phyloP scores from a whole-genome alignment of 2,888 invertebrate species.

The Cheilosia impressa region DNA sequence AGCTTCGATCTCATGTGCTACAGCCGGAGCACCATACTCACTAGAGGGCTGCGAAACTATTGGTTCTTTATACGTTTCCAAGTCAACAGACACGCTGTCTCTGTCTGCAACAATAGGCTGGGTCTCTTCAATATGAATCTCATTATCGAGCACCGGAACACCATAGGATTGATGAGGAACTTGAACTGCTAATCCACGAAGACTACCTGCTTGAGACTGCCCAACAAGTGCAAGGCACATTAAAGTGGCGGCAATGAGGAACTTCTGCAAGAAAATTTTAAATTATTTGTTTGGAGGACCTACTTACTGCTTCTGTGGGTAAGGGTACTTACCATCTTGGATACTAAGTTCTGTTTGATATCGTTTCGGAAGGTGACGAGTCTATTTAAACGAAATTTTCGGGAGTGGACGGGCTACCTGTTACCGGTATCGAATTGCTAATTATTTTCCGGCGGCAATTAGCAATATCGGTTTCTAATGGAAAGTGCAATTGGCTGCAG shows the following conservation, averaged over 20 bases:
- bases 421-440: background rate
- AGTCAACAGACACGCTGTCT: background rate
- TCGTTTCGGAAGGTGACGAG: background rate
- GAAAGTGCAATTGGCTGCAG: background rate
- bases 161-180: conserved; percentile 52
- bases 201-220: conserved; percentile 69
- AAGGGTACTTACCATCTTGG: conserved; percentile 69
- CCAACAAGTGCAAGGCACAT: conserved; percentile 66
- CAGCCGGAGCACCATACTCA: conserved; percentile 29
- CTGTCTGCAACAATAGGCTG: background rate
- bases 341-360: conserved; percentile 51
- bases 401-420: background rate
- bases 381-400: conserved; percentile 55
- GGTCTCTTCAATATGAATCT: conserved; percentile 21
- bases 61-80: background rate
- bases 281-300: background rate
- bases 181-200: conserved; percentile 56
- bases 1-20: background rate
- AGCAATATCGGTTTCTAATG: background rate
- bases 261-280: conserved; percentile 47
- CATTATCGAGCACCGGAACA: conserved; percentile 27
- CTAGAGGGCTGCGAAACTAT: background rate
- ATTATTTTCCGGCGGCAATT: background rate
- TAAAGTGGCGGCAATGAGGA: conserved; percentile 66
- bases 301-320: background rate